Percentiles rank a stretch among this genome's conserved stretches.
phyloP scores from a whole-genome alignment of 2,113 vertebrate species.

The Elephas maximus region DNA sequence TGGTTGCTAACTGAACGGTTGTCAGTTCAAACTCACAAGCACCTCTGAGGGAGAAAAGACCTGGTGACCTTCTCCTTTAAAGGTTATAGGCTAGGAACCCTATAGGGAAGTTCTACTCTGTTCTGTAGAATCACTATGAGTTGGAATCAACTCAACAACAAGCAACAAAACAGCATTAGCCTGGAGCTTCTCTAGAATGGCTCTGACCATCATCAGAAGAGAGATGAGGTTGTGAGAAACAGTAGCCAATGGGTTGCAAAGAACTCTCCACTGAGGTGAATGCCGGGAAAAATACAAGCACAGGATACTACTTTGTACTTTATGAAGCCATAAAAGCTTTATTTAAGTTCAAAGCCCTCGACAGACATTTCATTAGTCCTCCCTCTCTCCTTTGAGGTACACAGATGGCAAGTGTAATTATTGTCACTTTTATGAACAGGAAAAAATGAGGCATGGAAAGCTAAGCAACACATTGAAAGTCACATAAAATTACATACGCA shows the following conservation, averaged over 20 bases:
- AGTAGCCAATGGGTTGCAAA: fast-evolving
- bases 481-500: neutral
- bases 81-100: neutral
- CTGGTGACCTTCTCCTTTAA: neutral
- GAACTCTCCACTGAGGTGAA: neutral
- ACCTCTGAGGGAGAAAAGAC: neutral
- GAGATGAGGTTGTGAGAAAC: neutral
- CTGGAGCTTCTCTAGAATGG: neutral
- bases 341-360: conserved; percentile 75
- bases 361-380: conserved; percentile 66
- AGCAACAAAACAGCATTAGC: conserved; percentile 22
- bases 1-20: neutral
- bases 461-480: neutral
- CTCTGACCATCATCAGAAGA: neutral
- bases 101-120: neutral
- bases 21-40: neutral
- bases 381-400: conserved; percentile 64
- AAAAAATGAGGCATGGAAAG: conserved; percentile 1
- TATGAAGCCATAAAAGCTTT: conserved; percentile 68
- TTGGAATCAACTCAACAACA: neutral
- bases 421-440: conserved; percentile 77
- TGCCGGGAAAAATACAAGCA: conserved; percentile 66
- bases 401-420: conserved; percentile 75
- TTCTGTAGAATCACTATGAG: neutral
- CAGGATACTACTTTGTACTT: conserved; percentile 66